Evolutionary conservation across 2,113 vertebrate species (phyloP).

Genomic region (Xenus cinereus): DNA sequence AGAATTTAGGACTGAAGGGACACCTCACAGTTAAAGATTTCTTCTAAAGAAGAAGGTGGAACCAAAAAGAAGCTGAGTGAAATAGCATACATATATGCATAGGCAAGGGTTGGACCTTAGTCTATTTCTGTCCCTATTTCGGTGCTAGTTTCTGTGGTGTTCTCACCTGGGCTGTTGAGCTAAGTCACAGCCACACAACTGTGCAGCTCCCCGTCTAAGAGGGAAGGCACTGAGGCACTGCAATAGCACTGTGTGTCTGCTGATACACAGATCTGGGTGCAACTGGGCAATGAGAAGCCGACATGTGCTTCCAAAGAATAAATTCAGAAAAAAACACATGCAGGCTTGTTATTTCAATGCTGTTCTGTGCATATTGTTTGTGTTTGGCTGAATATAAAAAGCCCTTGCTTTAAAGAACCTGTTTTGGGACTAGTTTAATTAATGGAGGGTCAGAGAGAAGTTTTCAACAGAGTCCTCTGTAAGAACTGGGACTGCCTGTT

Average conservation of each 20-base stretch:
- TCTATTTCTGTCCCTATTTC: neutral
- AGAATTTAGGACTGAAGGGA: neutral
- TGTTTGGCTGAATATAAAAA: neutral
- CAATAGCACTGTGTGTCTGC: neutral
- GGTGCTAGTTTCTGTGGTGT: neutral
- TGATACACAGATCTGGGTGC: neutral
- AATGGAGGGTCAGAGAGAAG: neutral
- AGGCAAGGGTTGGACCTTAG: neutral
- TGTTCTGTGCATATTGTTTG: neutral
- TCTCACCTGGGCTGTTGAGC: neutral
- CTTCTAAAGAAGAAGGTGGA: neutral
- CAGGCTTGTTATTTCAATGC: neutral
- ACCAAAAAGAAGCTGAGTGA: neutral
- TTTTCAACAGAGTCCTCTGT: neutral
- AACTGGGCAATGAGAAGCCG: neutral
- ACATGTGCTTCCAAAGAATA: neutral
- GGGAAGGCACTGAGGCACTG: neutral
- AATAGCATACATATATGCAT: neutral
- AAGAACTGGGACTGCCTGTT: neutral
- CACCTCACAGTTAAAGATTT: neutral
- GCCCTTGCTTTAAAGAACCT: neutral
- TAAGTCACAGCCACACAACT: neutral
- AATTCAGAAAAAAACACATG: neutral
- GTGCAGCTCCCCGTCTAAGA: neutral
- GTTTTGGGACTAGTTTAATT: neutral